Evolutionary conservation across 2,888 invertebrate species (phyloP), one percentile per base, ranked within the genome.

Genomic region (Diadromus collaris): DNA sequence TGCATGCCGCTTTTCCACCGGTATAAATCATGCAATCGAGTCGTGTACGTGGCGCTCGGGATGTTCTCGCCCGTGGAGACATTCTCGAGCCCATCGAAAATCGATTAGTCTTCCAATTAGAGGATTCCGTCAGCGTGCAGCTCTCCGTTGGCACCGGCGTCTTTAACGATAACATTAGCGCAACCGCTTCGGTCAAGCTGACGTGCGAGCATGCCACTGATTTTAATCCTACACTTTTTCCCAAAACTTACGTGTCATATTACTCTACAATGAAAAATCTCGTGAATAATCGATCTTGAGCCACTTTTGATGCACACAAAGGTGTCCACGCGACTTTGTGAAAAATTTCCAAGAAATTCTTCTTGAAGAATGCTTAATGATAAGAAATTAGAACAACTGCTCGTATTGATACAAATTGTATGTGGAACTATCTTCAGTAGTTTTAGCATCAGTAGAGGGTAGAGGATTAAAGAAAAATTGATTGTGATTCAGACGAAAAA

Each of bases 41-140:
- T 71, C 58, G 65, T 76, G 64, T 65, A 65, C 65, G 70, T 76
- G 70, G 60, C 65, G 65, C 64, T 48, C 48, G 19, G 58, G 58
- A 38, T 70, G 34, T 21, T 38, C 63, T 38, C 48, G 38, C 48
- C 65, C 70, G 69, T 32, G 54, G 48, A 76, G 70, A 70, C 58
- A 63, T 76, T 63, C 69, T 38, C 56, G 38, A 34, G 29, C 56
- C 70, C 70, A 29, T 71, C 65, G 65, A 71, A 29, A 71, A 76
- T 76, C 70, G 76, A 76, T 76, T 76, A 71, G 70, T 76, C 70
- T 71, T 76, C 48, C 76, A 71, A 76, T 76, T 71, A 76, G 65
- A 32, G 38, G 38, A 74, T 58, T 65, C 73, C 54, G 48, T 60
- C 24, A 24, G 65, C 70, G 64, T 70, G 41, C 21, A 38, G 32